phyloP scores from a whole-genome alignment of 2,113 vertebrate species.

The Halichoeres trimaculatus region DNA sequence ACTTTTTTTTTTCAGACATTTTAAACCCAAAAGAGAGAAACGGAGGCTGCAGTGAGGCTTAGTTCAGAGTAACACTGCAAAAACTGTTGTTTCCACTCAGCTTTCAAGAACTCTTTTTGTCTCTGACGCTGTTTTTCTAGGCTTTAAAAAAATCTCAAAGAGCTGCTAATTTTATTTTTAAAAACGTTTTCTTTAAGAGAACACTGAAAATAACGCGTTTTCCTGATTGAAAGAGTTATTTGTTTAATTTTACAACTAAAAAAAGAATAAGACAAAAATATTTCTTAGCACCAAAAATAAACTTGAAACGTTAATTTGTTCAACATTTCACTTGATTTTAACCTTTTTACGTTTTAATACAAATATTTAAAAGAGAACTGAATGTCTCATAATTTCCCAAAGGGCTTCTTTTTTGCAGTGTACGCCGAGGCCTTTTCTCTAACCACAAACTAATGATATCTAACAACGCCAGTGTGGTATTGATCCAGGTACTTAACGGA shows the following conservation, averaged over 20 bases:
- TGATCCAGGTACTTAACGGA: constrained; percentile 45
- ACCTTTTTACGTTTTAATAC: too few species aligned
- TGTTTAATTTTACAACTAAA: not conserved
- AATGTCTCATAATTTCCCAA: not conserved
- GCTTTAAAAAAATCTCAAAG: not conserved
- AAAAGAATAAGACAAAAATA: not conserved
- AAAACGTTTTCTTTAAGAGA: not conserved
- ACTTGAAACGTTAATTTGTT: too few species aligned
- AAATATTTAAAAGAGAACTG: not conserved
- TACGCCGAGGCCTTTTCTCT: constrained; percentile 46
- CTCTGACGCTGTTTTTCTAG: not conserved
- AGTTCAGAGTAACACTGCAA: constrained; percentile 13
- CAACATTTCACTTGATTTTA: not conserved
- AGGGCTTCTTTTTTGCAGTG: constrained; percentile 10
- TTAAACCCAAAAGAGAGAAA: constrained; percentile 57
- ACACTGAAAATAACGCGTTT: too few species aligned
- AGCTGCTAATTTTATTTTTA: not conserved
- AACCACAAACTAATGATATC: constrained; percentile 55
- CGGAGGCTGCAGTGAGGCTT: not conserved
- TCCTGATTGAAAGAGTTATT: not conserved
- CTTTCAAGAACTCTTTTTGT: not conserved
- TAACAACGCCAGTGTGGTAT: constrained; percentile 37
- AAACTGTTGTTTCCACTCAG: constrained; percentile 10
- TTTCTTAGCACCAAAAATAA: not conserved
- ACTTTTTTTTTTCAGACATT: constrained; percentile 44